Evolutionary conservation across 2,797 vertebrate species (phyloP), one percentile per base, ranked within the genome.

Genomic region (Chromis chromis): DNA sequence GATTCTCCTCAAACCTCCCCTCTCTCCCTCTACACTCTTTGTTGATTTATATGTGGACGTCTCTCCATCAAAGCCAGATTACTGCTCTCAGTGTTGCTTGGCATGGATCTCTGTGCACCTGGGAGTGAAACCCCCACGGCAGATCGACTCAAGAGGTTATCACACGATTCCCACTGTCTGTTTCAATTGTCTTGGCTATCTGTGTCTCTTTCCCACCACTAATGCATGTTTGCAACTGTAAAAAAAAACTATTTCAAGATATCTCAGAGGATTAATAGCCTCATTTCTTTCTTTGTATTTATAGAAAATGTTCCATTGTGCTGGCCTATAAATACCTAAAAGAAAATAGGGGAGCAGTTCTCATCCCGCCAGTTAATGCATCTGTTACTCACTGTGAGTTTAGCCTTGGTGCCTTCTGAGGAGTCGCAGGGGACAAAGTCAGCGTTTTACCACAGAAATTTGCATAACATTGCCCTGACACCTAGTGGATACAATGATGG

Each of bases 381-480:
- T 76, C 52, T 69, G 19, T 58, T 76, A 67, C 73, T 62, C 28
- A 59, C 22, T 61, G 42, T 66, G 69, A 76, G 55, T 79, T 75
- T 70, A 69, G 55, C 61, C 73, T 74, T 63, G 46, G 78, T 65
- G 65, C 60, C 31, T 69, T 81, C 39, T 53, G 75, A 31, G 61
- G 69, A 85, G 61, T 68, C 73, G 49, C 74, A 42, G 28, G 64
- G 69, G 70, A 75, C 22, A 53, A 63, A 70, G 33, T 66, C 11
- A 42, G 65, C 49, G 28, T 63, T 60, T 75, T 39, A 25, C 21
- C 62, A 13, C 79, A 66, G 61, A 61, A 68, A 89, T 91, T 65
- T 87, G 74, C 81, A 85, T 88, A 86, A 91, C 27, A 56, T 91
- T 88, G 82, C 65, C 66, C 93, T 95, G 94, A 94, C 93, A 92